Conservation (phyloP, 2,797 vertebrate genomes). For the Tachyglossus aculeatus region DNA sequence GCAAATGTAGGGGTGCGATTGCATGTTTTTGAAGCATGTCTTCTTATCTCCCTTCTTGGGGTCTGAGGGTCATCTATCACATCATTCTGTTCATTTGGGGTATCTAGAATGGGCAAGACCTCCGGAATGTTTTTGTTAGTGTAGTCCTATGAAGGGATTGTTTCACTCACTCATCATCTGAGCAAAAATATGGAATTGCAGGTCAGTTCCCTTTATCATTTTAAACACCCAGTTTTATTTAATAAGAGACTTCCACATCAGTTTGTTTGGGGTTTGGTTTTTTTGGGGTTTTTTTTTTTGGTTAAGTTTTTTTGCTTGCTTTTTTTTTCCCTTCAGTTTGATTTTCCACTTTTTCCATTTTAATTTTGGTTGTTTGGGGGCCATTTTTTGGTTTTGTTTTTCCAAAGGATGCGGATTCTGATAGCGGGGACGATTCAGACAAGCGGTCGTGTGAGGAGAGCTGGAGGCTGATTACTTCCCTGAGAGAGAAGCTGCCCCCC, state of each 20-base stretch:
- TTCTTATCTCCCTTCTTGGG: slow-evolving; percentile 52
- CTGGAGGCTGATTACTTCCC: slow-evolving; percentile 99
- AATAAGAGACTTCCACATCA: slow-evolving; percentile 18
- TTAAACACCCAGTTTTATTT: not conserved
- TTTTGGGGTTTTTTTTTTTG: too few relatives aligned
- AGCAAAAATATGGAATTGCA: slow-evolving; percentile 45
- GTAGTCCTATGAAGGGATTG: slow-evolving; percentile 22
- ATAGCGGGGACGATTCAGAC: slow-evolving; percentile 99
- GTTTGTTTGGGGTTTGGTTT: slow-evolving; percentile 44
- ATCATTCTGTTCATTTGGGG: slow-evolving; percentile 1
- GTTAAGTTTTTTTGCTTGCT: slow-evolving; percentile 81
- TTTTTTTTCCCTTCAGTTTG: slow-evolving; percentile 86
- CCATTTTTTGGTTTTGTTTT: slow-evolving; percentile 88
- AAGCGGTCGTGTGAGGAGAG: slow-evolving; percentile 99
- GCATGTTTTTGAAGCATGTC: slow-evolving; percentile 85
- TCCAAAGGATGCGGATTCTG: slow-evolving; percentile 99
- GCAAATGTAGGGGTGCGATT: slow-evolving; percentile 74
- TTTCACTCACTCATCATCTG: slow-evolving; percentile 54
- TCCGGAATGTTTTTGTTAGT: not conserved
- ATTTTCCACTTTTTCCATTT: slow-evolving; percentile 84
- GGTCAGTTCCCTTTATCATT: slow-evolving; percentile 21
- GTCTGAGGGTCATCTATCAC: slow-evolving; percentile 10
- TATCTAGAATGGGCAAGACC: not conserved
- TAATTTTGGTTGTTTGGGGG: slow-evolving; percentile 90
- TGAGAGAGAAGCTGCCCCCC: slow-evolving; percentile 99